Evolutionary conservation across 2,113 vertebrate species (phyloP).

Genomic region (Phyllostomus discolor): DNA sequence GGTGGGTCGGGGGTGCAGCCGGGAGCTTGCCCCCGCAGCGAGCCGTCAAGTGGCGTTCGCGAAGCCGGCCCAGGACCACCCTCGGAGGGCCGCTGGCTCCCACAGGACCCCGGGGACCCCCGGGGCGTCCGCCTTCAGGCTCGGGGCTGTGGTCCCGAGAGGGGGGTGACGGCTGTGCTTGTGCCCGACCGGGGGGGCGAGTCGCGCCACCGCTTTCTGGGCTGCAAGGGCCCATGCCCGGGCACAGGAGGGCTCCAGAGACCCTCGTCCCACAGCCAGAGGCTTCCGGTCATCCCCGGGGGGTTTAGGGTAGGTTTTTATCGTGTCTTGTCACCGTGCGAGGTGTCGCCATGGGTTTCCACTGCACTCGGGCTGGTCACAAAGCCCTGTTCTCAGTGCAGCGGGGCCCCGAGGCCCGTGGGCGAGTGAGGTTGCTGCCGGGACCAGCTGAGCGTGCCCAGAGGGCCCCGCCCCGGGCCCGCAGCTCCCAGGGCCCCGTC

Average conservation of each 20-base stretch:
- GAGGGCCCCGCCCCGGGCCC: rapidly evolving
- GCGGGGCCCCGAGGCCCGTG: rapidly evolving
- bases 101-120: too few species aligned
- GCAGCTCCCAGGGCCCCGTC: too few species aligned
- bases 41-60: too few species aligned
- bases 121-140: too few species aligned
- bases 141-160: too few species aligned
- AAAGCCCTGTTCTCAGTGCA: not conserved
- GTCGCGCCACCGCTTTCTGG: not conserved
- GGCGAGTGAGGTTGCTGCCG: rapidly evolving
- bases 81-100: too few species aligned
- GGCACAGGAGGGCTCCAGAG: not conserved
- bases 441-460: not conserved
- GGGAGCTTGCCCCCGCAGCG: too few species aligned
- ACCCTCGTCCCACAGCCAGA: not conserved
- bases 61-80: too few species aligned
- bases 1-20: too few species aligned
- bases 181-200: not conserved
- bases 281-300: not conserved
- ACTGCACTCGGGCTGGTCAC: not conserved
- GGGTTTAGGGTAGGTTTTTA: too few species aligned
- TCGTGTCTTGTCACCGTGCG: not conserved
- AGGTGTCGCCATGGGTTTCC: not conserved
- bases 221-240: not conserved
- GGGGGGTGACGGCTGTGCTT: too few species aligned